A percentile compares a stretch with the other conserved stretches of the same genome.
These are phyloP conservation scores for Heteronetta atricapilla DNA, from an alignment of 2,113 vertebrate species.

Conservation along the genomic window DNA sequence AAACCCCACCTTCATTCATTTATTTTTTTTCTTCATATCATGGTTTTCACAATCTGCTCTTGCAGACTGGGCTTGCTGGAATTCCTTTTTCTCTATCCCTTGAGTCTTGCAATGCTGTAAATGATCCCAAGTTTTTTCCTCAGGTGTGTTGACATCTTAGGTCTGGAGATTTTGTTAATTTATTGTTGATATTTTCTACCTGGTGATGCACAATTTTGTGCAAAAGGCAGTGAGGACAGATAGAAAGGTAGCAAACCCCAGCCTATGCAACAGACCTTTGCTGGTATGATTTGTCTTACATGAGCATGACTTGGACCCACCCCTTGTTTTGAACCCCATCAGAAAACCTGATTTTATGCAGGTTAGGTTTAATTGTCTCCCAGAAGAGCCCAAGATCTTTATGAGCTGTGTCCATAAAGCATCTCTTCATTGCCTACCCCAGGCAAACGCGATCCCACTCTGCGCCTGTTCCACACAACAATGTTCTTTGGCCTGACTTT, in stretches of 20 bases:
- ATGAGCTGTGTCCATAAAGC: rapidly evolving
- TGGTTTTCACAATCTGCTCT: neutral
- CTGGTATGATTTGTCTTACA: neutral
- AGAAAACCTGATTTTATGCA: neutral
- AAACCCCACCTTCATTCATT: neutral
- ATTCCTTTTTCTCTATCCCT: neutral
- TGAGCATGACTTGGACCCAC: neutral
- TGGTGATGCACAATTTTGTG: neutral
- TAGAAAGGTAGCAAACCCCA: neutral
- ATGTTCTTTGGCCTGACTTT: neutral
- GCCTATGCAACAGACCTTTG: neutral
- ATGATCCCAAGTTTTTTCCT: neutral
- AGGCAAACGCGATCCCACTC: neutral
- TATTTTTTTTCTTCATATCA: neutral
- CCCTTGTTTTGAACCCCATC: neutral
- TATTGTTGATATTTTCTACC: neutral
- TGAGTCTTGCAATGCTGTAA: rapidly evolving
- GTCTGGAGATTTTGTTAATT: neutral
- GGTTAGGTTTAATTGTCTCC: neutral
- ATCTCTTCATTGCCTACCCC: neutral
- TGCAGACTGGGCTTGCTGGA: neutral
- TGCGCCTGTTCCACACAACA: rapidly evolving
- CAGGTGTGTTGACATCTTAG: neutral
- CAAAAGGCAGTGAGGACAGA: rapidly evolving
- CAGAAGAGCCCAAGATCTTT: neutral